Conservation (phyloP, 2,888 invertebrate genomes). For the Drosophila nigritarsus region DNA sequence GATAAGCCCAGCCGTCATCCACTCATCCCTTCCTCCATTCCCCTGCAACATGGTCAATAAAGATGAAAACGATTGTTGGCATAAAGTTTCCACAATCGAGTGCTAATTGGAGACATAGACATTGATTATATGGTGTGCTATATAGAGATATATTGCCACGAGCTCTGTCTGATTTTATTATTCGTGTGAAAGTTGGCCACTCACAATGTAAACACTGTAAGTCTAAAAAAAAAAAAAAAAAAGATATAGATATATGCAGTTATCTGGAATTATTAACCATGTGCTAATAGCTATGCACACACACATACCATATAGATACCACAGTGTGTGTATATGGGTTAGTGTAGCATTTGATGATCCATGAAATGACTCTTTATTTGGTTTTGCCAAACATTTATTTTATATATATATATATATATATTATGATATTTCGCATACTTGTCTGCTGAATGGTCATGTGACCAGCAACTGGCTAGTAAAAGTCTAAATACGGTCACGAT, state of each 20-base stretch:
- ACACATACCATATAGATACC: slow-evolving; percentile 3
- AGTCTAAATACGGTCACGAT: slow-evolving; percentile 70
- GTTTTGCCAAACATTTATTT: slow-evolving; percentile 24
- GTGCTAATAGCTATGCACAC: slow-evolving; percentile 63
- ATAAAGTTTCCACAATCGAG: slow-evolving; percentile 73
- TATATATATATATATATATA: not conserved
- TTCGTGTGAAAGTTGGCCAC: slow-evolving; percentile 54
- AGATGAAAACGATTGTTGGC: slow-evolving; percentile 51
- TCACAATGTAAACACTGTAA: slow-evolving; percentile 22
- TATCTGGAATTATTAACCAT: slow-evolving; percentile 69
- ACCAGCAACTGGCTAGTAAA: slow-evolving; percentile 70
- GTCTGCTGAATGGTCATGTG: slow-evolving; percentile 55
- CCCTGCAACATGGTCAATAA: slow-evolving; percentile 15
- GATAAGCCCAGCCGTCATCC: slow-evolving; percentile 31
- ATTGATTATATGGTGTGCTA: slow-evolving; percentile 21
- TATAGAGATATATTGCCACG: slow-evolving; percentile 43
- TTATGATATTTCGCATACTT: slow-evolving; percentile 48
- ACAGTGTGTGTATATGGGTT: slow-evolving; percentile 62
- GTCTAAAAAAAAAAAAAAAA: not conserved
- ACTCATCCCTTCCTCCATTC: not conserved
- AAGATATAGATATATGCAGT: slow-evolving; percentile 17
- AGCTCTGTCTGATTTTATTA: slow-evolving; percentile 26
- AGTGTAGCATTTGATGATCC: slow-evolving; percentile 54
- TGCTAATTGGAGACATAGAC: slow-evolving; percentile 61
- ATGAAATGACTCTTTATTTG: slow-evolving; percentile 49